Conservation (phyloP, 2,113 vertebrate species). For the Pholis gunnellus region DNA sequence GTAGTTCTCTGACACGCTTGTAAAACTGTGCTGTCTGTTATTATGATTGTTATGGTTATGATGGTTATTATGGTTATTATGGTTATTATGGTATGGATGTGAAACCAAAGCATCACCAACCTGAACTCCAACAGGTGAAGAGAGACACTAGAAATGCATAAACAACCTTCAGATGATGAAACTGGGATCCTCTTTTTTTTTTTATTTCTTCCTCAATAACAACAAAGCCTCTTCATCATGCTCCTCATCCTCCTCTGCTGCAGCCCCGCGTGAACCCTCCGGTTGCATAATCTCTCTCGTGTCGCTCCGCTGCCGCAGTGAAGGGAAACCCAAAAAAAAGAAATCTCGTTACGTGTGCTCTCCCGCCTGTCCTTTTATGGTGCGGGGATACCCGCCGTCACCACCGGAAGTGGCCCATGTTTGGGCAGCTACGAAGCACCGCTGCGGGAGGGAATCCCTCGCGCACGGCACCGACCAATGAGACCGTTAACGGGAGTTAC, state of each 20-base stretch:
- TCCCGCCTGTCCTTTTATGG: conserved; percentile 90
- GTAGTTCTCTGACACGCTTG: no score
- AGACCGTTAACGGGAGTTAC: conserved; percentile 81
- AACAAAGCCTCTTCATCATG: no score
- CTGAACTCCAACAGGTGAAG: no score
- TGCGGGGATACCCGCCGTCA: conserved; percentile 85
- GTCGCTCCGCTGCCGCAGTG: conserved; percentile 67
- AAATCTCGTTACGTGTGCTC: conserved; percentile 76
- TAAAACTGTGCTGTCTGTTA: no score
- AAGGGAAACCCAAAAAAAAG: conserved; percentile 58
- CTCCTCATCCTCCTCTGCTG: neutral
- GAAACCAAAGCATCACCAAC: no score
- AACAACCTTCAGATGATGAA: no score
- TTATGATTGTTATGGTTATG: no score
- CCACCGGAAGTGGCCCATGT: conserved; percentile 88
- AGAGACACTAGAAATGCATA: no score
- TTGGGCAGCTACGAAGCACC: conserved; percentile 90
- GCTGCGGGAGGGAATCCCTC: conserved; percentile 91
- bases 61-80: no score
- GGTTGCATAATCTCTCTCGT: conserved; percentile 45
- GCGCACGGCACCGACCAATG: conserved; percentile 85
- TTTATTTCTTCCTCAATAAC: no score
- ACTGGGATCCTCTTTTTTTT: no score
- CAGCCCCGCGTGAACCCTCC: neutral
- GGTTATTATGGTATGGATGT: no score